Conservation (phyloP, 2,888 invertebrate species). For the Epinotia demarniana region DNA sequence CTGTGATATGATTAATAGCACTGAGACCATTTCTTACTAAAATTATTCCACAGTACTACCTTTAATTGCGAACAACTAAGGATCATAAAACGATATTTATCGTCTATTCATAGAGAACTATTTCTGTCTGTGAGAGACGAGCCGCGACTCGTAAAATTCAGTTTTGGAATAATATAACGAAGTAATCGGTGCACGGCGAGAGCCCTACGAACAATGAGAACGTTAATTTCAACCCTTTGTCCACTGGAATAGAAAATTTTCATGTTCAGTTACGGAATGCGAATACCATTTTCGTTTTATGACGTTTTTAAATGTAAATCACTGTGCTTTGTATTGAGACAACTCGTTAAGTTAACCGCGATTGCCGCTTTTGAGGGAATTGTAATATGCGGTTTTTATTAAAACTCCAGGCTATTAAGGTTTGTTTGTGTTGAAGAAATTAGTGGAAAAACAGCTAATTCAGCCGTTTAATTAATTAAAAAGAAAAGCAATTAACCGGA, state of each 20-base stretch:
- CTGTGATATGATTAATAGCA: conserved; percentile 7
- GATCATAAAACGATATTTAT: conserved; percentile 30
- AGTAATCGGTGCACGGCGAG: conserved; percentile 64
- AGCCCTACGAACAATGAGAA: conserved; percentile 72
- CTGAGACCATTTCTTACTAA: conserved; percentile 15
- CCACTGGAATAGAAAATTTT: conserved; percentile 79
- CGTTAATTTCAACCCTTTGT: conserved; percentile 82
- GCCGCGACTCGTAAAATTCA: conserved; percentile 68
- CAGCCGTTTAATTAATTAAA: conserved; percentile 23
- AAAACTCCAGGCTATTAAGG: conserved; percentile 17
- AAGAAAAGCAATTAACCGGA: conserved; percentile 38
- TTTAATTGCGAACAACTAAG: conserved; percentile 29
- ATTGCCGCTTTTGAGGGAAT: conserved; percentile 14
- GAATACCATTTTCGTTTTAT: conserved; percentile 70
- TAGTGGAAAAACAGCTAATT: conserved; percentile 19
- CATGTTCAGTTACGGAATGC: conserved; percentile 75
- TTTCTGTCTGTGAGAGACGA: conserved; percentile 35
- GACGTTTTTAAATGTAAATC: conserved; percentile 78
- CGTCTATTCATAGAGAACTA: conserved; percentile 36
- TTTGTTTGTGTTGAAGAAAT: conserved; percentile 30
- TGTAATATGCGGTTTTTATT: conserved; percentile 30
- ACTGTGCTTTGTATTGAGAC: conserved; percentile 70
- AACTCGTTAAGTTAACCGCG: conserved; percentile 53
- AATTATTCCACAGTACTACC: conserved; percentile 26
- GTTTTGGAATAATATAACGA: conserved; percentile 77